Percentiles rank a stretch among this genome's conserved stretches.
phyloP scores from a whole-genome alignment of 2,113 vertebrate species.

The Notechis scutatus region DNA sequence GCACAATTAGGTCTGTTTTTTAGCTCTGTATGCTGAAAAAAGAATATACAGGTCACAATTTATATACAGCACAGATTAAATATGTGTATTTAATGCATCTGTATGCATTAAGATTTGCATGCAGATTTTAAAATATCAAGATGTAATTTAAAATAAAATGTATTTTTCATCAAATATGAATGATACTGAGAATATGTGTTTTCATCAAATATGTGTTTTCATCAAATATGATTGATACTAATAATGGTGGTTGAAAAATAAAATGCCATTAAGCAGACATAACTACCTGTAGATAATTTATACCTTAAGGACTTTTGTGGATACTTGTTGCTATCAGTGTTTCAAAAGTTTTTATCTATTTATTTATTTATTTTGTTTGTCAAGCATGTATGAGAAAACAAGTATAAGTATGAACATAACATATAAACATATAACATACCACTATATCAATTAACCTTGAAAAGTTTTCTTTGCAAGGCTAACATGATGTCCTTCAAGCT shows the following conservation, averaged over 20 bases:
- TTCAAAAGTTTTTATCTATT: neutral
- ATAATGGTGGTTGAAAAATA: too few relatives aligned
- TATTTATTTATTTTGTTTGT: too few relatives aligned
- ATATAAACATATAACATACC: neutral
- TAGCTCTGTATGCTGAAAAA: constrained; percentile 70
- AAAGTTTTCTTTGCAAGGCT: constrained; percentile 55
- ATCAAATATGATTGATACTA: too few relatives aligned
- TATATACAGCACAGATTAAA: constrained; percentile 61
- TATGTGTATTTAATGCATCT: constrained; percentile 83
- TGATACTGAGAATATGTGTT: constrained; percentile 34
- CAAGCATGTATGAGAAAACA: too few relatives aligned
- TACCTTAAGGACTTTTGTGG: too few relatives aligned
- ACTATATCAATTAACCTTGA: constrained; percentile 29
- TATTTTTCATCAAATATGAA: constrained; percentile 55
- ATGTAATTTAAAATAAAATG: constrained; percentile 6
- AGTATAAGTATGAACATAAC: too few relatives aligned
- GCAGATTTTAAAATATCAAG: constrained; percentile 79
- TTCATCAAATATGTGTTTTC: too few relatives aligned
- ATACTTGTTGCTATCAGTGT: too few relatives aligned
- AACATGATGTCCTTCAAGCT: constrained; percentile 43
- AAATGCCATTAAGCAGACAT: too few relatives aligned
- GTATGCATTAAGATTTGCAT: constrained; percentile 49
- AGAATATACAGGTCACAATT: constrained; percentile 76
- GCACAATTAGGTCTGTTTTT: constrained; percentile 45
- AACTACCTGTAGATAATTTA: too few relatives aligned